Evolutionary conservation across 2,113 vertebrate genomes (phyloP).

Genomic region (Tursiops truncatus): DNA sequence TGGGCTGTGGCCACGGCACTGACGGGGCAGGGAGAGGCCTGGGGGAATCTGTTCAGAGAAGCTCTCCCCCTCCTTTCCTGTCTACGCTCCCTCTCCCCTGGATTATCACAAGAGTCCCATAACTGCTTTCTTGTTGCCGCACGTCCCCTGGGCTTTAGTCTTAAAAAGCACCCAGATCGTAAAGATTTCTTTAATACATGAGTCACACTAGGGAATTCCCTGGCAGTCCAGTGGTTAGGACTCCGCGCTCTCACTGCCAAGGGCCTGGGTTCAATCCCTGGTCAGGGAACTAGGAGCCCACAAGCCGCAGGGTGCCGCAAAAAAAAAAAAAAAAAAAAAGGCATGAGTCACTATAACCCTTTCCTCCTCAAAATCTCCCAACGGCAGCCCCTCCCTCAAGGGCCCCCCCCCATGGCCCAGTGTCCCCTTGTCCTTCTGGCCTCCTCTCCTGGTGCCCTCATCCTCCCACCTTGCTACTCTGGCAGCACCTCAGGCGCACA

Average conservation of each 20-base stretch:
- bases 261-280: neutral
- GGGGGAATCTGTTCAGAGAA: neutral
- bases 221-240: neutral
- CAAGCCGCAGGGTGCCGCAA: neutral
- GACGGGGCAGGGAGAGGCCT: rapidly evolving
- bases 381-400: neutral
- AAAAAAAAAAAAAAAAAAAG: neutral
- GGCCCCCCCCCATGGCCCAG: rapidly evolving
- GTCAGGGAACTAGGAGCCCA: neutral
- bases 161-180: neutral
- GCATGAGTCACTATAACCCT: neutral
- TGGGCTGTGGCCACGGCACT: no score
- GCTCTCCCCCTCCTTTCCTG: no score
- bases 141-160: neutral
- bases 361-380: neutral
- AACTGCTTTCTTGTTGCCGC: neutral
- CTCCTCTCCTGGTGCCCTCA: neutral
- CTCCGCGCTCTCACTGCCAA: neutral
- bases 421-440: neutral
- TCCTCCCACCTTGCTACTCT: neutral
- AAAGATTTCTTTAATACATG: neutral
- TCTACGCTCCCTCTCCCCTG: neutral
- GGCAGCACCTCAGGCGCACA: rapidly evolving
- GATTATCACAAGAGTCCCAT: neutral
- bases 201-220: neutral